Evolutionary conservation across 2,113 vertebrate genomes (phyloP), one percentile per base, ranked within the genome.

Genomic region (Saimiri boliviensis): DNA sequence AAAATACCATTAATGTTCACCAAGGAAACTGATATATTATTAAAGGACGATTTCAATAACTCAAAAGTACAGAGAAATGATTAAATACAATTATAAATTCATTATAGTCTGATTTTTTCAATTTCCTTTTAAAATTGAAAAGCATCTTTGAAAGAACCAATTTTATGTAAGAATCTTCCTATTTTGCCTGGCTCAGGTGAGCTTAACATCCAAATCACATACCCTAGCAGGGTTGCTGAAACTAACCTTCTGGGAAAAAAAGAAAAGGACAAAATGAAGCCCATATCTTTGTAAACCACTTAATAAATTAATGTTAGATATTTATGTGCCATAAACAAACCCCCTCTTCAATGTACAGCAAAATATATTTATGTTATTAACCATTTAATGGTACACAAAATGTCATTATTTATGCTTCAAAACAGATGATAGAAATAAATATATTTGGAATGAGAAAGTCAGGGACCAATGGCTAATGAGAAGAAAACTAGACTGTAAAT

Each of bases 41-140:
- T 92, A 83, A 95, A 94, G 16, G 76, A 71, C 47, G 81, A 71
- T 68, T 89, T 80, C 35, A 96, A 12, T 76, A 91, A 82, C 63
- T 80, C 70, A 74, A 93, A 95, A 92, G 27, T 86, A 94, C 45
- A 80, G 30, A 93, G 52, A 71, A 89, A 85, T 82, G n/a, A 94
- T 1, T 42, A n/a, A 80, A 19, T 54, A 82, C 27, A 95, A 87
- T 86, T 95, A 97, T 32, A 82, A 73, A 87, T 92, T 83, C n/a
- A 80, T n/a, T 52, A 80, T 2, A 81, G 9, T 30, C 74, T 45
- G 60, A 19, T 86, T 71, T 97, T 93, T 94, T 63, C 25, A 89
- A 74, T 89, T 95, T 94, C 16, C n/a, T 23, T 79, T 93, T 88
- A 93, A 96, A 94, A 94, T 37, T 74, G 16, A 35, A 91, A 96